Evolutionary conservation across 2,797 vertebrate species (phyloP), one percentile per base, ranked within the genome.

Genomic region (Protonibea diacanthus): DNA sequence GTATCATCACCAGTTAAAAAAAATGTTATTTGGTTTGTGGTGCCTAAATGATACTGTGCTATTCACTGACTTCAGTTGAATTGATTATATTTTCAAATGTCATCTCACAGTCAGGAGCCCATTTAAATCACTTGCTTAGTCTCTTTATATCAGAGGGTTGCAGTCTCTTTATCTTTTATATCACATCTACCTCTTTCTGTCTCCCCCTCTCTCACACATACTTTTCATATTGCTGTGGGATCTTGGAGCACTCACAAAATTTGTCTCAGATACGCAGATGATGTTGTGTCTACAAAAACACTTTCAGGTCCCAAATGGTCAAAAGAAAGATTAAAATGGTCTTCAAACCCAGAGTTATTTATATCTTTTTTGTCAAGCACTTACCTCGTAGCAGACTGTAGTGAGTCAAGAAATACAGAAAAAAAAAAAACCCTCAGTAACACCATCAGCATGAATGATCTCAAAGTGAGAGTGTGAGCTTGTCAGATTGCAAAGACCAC

Each of bases 401-500:
- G 59, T 29, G 13, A 67, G 59, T 4, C 40, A 29, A 47, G 71
- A 78, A 70, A 67, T 15, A 47, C 40, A 49, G 48, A 6, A 73
- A 27, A 55, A 80, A 55, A 80, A 65, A 68, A 42, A 7, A 2
- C 71, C 45, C 33, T 2, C 33, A 59, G 10, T 42, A 29, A 57
- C 25, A 62, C 29, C 45, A 75, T 53, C 66, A 80, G 67, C 60
- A 68, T 73, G 52, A 61, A 57, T 76, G 75, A 84, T 79, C 66
- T 71, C 49, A 81, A 44, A 59, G n/a, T 48, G 47, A 80, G 45
- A 66, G 33, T 44, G 70, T 55, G 74, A 79, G 60, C 74, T 74
- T 68, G 52, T 69, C 47, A 73, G 49, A 73, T 66, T 78, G 61
- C 25, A 74, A 49, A 76, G 53, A 70, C 48, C 64, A 76, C 74